Conservation (phyloP, 2,113 vertebrate genomes). For the Garra rufa region DNA sequence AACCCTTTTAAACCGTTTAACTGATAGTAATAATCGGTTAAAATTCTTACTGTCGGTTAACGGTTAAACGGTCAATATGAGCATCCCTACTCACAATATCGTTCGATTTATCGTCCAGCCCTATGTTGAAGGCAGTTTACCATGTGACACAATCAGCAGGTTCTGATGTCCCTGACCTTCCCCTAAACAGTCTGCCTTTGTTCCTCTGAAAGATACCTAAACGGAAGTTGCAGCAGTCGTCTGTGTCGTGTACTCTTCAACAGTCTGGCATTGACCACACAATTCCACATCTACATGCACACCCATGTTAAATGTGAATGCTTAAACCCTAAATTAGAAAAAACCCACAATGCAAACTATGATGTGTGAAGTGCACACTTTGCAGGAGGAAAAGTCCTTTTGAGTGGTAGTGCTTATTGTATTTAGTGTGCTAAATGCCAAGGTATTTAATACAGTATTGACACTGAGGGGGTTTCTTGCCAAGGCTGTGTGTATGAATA, state of each 20-base stretch:
- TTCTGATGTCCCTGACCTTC: neutral
- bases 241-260: neutral
- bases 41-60: too few species aligned
- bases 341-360: neutral
- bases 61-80: too few species aligned
- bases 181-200: neutral
- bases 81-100: too few species aligned
- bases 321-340: neutral
- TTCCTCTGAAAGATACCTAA: neutral
- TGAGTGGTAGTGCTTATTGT: neutral
- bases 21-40: too few species aligned
- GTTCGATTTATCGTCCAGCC: too few species aligned
- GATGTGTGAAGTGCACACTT: neutral
- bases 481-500: slow-evolving; percentile 5
- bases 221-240: neutral
- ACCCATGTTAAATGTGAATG: neutral
- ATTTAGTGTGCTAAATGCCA: slow-evolving; percentile 13
- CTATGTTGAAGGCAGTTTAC: too few species aligned
- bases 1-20: too few species aligned
- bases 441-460: neutral
- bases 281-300: neutral
- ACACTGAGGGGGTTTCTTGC: neutral
- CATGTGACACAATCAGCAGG: neutral
- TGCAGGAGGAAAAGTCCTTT: slow-evolving; percentile 5
- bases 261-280: neutral